Evolutionary conservation across 2,113 vertebrate species (phyloP).

Genomic region (Tychaedon coryphoeus): DNA sequence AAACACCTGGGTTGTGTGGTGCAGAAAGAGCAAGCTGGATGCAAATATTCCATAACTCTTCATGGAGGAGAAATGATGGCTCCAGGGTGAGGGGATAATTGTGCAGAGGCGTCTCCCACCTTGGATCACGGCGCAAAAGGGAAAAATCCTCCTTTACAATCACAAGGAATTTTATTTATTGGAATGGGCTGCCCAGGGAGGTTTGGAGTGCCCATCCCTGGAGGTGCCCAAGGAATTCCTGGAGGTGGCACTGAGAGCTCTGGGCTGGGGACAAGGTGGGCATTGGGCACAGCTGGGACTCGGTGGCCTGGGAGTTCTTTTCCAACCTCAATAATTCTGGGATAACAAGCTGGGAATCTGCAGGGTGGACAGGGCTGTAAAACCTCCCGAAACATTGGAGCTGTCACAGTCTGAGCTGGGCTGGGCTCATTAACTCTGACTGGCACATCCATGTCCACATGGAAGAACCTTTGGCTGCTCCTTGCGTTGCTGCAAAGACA

Average conservation of each 20-base stretch:
- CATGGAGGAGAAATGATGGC: background rate
- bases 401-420: accelerated
- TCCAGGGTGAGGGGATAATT: background rate
- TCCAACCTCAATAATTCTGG: background rate
- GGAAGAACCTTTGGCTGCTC: background rate
- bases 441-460: accelerated
- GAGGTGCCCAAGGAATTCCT: background rate
- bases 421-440: background rate
- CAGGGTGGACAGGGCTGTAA: background rate
- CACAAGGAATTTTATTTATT: background rate
- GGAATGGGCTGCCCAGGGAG: background rate
- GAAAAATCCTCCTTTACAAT: background rate
- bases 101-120: background rate
- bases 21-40: background rate
- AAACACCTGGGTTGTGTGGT: background rate
- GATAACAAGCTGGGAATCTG: background rate
- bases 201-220: background rate
- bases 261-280: background rate
- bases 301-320: background rate
- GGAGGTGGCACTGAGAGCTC: background rate
- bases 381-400: background rate
- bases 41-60: background rate
- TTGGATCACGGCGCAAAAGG: accelerated
- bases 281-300: background rate
- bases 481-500: background rate